phyloP scores from a whole-genome alignment of 1,140 invertebrate species.

The Drosophila novamexicana region DNA sequence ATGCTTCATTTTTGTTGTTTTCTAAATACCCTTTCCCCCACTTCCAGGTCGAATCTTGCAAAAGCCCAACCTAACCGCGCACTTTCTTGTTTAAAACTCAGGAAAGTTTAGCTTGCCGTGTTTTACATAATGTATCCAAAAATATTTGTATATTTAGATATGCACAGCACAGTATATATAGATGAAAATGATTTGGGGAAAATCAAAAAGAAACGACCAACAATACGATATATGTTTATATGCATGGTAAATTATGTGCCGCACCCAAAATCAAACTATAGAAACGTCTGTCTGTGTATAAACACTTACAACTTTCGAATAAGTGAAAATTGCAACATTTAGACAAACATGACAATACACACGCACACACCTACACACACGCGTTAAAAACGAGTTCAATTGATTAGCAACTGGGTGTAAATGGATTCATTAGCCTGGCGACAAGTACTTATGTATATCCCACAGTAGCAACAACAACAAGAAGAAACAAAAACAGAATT shows the following conservation, averaged over 20 bases:
- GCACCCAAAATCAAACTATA: constrained; percentile 25
- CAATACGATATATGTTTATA: no score
- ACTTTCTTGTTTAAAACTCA: no score
- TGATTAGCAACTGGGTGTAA: constrained; percentile 76
- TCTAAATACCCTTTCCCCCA: no score
- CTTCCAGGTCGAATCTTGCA: no score
- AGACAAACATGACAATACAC: constrained; percentile 27
- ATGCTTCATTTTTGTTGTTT: no score
- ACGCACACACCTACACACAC: constrained; percentile 15
- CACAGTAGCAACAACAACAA: not conserved
- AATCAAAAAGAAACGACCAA: not conserved
- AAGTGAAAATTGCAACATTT: constrained; percentile 43
- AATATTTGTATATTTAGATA: not conserved
- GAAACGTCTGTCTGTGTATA: not conserved
- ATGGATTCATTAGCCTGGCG: constrained; percentile 68
- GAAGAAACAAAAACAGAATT: not conserved
- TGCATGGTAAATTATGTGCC: constrained; percentile 3
- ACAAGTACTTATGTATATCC: not conserved
- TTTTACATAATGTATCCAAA: not conserved
- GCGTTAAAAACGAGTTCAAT: constrained; percentile 69
- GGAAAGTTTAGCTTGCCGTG: no score
- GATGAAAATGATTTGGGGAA: not conserved
- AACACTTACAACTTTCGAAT: constrained; percentile 26
- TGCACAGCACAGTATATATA: not conserved
- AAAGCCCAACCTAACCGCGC: no score